phyloP scores from a whole-genome alignment of 2,888 invertebrate species.

The Megamerina dolium region DNA sequence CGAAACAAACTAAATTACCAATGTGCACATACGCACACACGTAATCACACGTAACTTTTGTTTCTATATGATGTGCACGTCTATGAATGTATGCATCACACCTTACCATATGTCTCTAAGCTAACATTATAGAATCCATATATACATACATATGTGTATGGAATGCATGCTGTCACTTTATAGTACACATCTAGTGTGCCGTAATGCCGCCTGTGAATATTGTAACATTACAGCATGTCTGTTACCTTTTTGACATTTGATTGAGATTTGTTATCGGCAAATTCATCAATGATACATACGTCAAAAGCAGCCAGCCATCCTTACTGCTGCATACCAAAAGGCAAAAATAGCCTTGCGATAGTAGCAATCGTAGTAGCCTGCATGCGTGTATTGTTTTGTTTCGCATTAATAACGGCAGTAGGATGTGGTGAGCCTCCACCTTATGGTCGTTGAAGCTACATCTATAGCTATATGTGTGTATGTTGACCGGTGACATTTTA shows the following conservation, averaged over 20 bases:
- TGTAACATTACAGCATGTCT: slow-evolving; percentile 46
- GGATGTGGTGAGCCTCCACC: slow-evolving; percentile 6
- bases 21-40: background rate
- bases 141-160: too few relatives aligned
- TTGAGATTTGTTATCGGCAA: slow-evolving; percentile 48
- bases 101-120: too few relatives aligned
- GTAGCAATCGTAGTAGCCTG: background rate
- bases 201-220: slow-evolving; percentile 33
- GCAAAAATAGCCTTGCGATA: background rate
- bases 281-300: slow-evolving; percentile 46
- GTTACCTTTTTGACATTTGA: slow-evolving; percentile 50
- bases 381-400: background rate
- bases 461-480: slow-evolving; percentile 4
- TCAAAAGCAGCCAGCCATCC: slow-evolving; percentile 26
- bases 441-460: too few relatives aligned
- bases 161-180: too few relatives aligned
- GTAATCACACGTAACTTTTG: background rate
- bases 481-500: slow-evolving; percentile 32
- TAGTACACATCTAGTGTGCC: slow-evolving; percentile 18
- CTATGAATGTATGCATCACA: too few relatives aligned
- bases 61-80: background rate
- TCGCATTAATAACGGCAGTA: slow-evolving; percentile 6
- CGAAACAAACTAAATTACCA: slow-evolving; percentile 12
- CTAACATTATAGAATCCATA: too few relatives aligned
- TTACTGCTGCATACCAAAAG: slow-evolving; percentile 11